These are phyloP conservation scores for Batillaria attramentaria DNA, from an alignment of 1,140 invertebrate species.

Conservation along the genomic window DNA sequence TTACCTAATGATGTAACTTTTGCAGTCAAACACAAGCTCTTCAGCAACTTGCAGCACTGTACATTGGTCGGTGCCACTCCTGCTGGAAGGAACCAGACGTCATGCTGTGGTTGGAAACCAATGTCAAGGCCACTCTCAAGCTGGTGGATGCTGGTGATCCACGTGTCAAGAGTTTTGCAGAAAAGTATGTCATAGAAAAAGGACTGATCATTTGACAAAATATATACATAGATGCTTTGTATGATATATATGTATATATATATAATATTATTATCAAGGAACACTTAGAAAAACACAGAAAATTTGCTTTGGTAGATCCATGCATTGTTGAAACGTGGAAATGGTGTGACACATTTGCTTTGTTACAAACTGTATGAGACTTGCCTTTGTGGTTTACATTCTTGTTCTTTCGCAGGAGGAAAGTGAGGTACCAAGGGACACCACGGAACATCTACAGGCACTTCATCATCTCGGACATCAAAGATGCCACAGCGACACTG, in stretches of 20 bases:
- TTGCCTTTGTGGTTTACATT: not conserved
- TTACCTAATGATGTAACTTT: no score
- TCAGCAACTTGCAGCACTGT: constrained; percentile 81
- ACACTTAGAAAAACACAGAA: no score
- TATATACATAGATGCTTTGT: no score
- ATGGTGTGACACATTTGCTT: not conserved
- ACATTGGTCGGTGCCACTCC: constrained; percentile 81
- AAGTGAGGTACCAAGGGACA: constrained; percentile 78
- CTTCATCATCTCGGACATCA: constrained; percentile 85
- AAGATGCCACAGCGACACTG: constrained; percentile 78
- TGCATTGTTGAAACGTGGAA: no score
- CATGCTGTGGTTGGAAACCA: constrained; percentile 84
- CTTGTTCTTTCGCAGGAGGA: constrained; percentile 68
- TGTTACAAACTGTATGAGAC: not conserved
- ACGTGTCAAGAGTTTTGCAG: constrained; percentile 77
- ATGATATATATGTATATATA: no score
- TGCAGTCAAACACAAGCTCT: constrained; percentile 79
- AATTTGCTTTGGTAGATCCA: no score
- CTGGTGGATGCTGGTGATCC: constrained; percentile 78
- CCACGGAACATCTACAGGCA: constrained; percentile 85
- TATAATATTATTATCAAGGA: no score
- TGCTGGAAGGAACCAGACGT: constrained; percentile 86
- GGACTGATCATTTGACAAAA: no score
- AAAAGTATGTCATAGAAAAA: constrained; percentile 73
- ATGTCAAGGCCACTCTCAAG: constrained; percentile 79